Base-by-base conservation (phyloP, 2,113 vertebrate genomes). In the Stigmatopora nigra region DNA sequence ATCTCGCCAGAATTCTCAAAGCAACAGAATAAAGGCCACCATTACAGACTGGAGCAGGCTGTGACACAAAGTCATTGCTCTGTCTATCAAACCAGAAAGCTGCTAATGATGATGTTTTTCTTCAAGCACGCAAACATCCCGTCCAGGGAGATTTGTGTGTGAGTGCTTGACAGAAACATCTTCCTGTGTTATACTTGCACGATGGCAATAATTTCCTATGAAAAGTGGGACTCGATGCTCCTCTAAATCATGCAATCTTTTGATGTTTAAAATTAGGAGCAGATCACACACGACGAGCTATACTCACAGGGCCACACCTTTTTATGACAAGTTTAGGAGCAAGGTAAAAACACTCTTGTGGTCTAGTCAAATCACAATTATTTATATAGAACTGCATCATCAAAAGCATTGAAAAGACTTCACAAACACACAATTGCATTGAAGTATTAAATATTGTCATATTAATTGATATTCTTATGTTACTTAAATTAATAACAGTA, bases 261-360 rank as follows among this genome's bases (percentile, higher is more conserved):
- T 90, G 88, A 88, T 88, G 88, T 88, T 88, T 87, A 89, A 89
- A 41, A 89, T 87, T 83, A 86, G 84, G 82, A 86, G 25, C 25
- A 31, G 87, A 88, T 88, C 86, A 88, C 83, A 86, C 61, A 47
- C 70, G 68, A 78, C 70, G 72, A 87, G 84, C 85, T 74, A 83
- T 90, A 80, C 84, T 87, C 86, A 53, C 77, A 79, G 78, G 86
- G 84, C 81, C 69, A 78, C 81, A 87, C 82, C 86, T 85, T 86
- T 87, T 85, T 81, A 83, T 84, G 86, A 88, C 85, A 84, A 84
- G 83, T 89, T 88, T 89, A 88, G 85, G 80, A 79, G 85, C 81
- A 88, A 87, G 82, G 84, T 78, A 89, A 82, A 88, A 80, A 84
- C 83, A 85, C 84, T 83, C 84, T 82, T 76, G 72, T 80, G 82